A percentile compares a stretch with the other conserved stretches of the same genome.
Evolutionary conservation across 1,140 invertebrate genomes (phyloP).

Genomic region (honey bee (Apis mellifera)): Amel_HAv3.1 CM009940.2:8967001-8967500

Average conservation of each 20-base stretch:
- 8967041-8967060: not conserved
- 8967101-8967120: not conserved
- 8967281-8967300: not conserved
- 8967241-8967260: not conserved
- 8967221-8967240: not conserved
- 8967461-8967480: not conserved
- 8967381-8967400: not conserved
- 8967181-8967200: conserved; percentile 44
- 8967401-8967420: not conserved
- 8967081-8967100: conserved; percentile 19
- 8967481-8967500: conserved; percentile 21
- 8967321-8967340: not conserved
- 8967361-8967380: not conserved
- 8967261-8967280: not conserved
- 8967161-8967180: not conserved
- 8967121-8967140: conserved; percentile 7
- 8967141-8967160: not conserved
- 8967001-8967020: not conserved
- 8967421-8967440: not conserved
- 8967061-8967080: conserved; percentile 22
- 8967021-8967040: not conserved
- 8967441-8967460: not conserved
- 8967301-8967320: conserved; percentile 14
- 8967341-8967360: not conserved
- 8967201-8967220: not conserved